A percentile compares a stretch with the other conserved stretches of the same genome.
These are phyloP conservation scores for Conus canariensis DNA, from an alignment of 2,888 invertebrate genomes.

Conservation along the genomic window DNA sequence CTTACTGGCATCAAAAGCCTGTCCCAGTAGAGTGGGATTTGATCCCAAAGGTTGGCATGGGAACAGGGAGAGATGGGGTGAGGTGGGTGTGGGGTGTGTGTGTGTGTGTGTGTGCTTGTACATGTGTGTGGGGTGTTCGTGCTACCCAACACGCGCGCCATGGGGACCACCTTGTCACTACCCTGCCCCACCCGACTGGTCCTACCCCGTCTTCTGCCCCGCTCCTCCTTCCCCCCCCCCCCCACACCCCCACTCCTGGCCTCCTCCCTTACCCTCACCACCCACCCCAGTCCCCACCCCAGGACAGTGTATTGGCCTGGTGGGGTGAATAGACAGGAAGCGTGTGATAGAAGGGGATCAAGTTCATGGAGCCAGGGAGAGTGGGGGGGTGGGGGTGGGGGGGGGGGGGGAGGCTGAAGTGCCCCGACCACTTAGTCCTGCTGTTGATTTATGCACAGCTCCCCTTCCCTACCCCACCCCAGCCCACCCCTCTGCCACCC, in stretches of 20 bases:
- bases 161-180: background rate
- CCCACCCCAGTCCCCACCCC: background rate
- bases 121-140: background rate
- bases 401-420: background rate
- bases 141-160: background rate
- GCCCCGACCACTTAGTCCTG: slow-evolving; percentile 18
- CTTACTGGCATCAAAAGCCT: background rate
- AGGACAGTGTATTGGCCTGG: slow-evolving; percentile 4
- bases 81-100: background rate
- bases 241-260: background rate
- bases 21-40: background rate
- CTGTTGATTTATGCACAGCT: slow-evolving; percentile 3
- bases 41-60: slow-evolving; percentile 18
- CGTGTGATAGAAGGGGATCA: slow-evolving; percentile 18
- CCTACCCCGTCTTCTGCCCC: background rate
- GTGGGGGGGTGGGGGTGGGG: background rate
- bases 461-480: background rate
- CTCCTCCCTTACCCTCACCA: background rate
- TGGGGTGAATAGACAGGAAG: slow-evolving; percentile 32
- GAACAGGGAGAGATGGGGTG: background rate
- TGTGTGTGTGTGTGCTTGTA: background rate
- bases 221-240: background rate
- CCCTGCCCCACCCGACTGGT: no score
- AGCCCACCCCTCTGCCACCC: background rate
- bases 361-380: background rate